Evolutionary conservation across 2,888 invertebrate genomes (phyloP), one percentile per base, ranked within the genome.

Genomic region (Nemapogon koenigi): DNA sequence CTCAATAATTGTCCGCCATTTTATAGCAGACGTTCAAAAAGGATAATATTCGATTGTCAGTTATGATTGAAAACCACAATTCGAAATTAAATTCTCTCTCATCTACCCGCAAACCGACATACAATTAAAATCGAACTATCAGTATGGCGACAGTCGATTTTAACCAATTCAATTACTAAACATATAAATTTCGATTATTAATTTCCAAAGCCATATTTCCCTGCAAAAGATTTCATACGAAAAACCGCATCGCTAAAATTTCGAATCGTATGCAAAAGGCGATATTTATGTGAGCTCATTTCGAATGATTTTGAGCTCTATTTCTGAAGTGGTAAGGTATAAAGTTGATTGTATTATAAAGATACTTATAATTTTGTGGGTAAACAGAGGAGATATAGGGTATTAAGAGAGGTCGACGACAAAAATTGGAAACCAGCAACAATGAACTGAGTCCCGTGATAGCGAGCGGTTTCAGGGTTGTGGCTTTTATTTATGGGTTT

Each of bases 381-480:
- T 35, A 41, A 43, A 49, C 50, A 49, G 16, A 41, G 41, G 45
- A 44, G 10, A 30, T 19, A 26, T 26, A 11, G 13, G 32, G 26
- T 22, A 22, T 26, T 37, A 39, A 36, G 38, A 41, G 42, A 40
- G 47, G 50, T 47, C 47, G 50, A 59, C 62, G 64, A 66, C 68
- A 73, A 76, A 76, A 78, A 73, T 67, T 65, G 66, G 66, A 70
- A 68, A 69, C 62, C 56, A 70, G 59, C 70, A 70, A 70, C 73
- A 72, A 46, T 42, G 62, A 53, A 60, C 68, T 72, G 75, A 78
- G 69, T 71, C 73, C 70, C 75, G 73, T 75, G 75, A 75, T 78
- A 71, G 71, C 70, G 63, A 65, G 66, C 59, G 64, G 59, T 58
- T 68, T 55, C 57, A 72, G 72, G 72, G 73, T 41, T 72, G 60